Evolutionary conservation across 2,113 vertebrate genomes (phyloP).

Genomic region (Ammodytes dubius): DNA sequence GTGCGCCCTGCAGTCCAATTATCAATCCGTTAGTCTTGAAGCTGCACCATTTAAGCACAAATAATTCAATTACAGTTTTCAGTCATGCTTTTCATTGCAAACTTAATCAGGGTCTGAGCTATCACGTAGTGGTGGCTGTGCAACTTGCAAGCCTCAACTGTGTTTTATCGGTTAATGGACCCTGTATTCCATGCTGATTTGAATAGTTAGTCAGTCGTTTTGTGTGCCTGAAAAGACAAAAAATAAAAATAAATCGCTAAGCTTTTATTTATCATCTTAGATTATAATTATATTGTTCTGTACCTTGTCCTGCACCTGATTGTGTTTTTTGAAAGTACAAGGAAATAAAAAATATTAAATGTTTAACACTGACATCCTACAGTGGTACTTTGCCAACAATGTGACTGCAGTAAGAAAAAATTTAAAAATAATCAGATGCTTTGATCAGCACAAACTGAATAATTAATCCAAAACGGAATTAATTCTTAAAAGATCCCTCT

Average conservation of each 20-base stretch:
- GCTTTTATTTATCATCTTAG: conserved; percentile 16
- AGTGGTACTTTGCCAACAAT: conserved; percentile 27
- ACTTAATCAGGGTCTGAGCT: conserved; percentile 51
- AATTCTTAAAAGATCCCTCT: conserved; percentile 22
- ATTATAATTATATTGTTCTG: conserved; percentile 8
- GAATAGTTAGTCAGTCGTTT: conserved; percentile 14
- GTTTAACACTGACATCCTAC: conserved; percentile 40
- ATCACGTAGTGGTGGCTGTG: conserved; percentile 35
- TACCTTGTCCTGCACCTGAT: neutral
- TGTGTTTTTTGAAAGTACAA: conserved; percentile 21
- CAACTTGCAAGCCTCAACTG: conserved; percentile 12
- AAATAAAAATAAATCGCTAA: conserved; percentile 14
- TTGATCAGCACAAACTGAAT: conserved; percentile 33
- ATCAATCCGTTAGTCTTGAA: conserved; percentile 48
- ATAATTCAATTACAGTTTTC: conserved; percentile 61
- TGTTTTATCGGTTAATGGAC: conserved; percentile 63
- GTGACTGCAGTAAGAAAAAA: neutral
- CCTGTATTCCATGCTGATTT: conserved; percentile 24
- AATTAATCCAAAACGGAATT: conserved; percentile 43
- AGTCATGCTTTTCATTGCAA: conserved; percentile 56
- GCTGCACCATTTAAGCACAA: conserved; percentile 53
- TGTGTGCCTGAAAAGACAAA: conserved; percentile 8
- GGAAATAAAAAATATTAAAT: conserved; percentile 30
- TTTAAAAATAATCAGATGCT: neutral
- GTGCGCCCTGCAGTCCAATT: conserved; percentile 24